phyloP scores from a whole-genome alignment of 2,888 invertebrate species.

The Xestoiulus laeticollis region DNA sequence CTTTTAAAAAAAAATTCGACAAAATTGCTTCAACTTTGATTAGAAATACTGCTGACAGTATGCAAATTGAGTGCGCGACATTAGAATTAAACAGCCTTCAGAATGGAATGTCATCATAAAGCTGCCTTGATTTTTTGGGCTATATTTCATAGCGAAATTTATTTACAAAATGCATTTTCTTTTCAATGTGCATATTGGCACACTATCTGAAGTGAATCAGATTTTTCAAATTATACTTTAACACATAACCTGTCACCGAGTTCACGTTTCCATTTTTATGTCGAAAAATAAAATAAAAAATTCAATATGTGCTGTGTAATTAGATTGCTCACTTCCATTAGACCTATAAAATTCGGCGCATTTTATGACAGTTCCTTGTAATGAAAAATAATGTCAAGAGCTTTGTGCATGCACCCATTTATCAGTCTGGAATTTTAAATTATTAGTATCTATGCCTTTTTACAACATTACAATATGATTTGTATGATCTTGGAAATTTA shows the following conservation, averaged over 20 bases:
- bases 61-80: not conserved
- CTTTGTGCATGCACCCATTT: too few relatives aligned
- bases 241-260: conserved; percentile 31
- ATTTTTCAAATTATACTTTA: conserved; percentile 15
- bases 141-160: not conserved
- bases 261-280: conserved; percentile 14
- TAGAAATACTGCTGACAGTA: not conserved
- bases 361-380: not conserved
- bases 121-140: not conserved
- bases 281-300: not conserved
- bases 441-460: not conserved
- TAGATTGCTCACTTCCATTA: conserved; percentile 1
- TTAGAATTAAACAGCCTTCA: not conserved
- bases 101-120: not conserved
- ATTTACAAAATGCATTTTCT: not conserved
- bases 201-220: conserved; percentile 30
- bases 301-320: conserved; percentile 1
- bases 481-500: not conserved
- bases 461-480: not conserved
- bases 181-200: not conserved
- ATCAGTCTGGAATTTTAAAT: not conserved
- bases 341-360: not conserved
- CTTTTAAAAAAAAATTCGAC: not conserved
- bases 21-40: not conserved
- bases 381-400: not conserved